Evolutionary conservation across 2,888 invertebrate genomes (phyloP), one percentile per base, ranked within the genome.

Genomic region (Athalia cordata): DNA sequence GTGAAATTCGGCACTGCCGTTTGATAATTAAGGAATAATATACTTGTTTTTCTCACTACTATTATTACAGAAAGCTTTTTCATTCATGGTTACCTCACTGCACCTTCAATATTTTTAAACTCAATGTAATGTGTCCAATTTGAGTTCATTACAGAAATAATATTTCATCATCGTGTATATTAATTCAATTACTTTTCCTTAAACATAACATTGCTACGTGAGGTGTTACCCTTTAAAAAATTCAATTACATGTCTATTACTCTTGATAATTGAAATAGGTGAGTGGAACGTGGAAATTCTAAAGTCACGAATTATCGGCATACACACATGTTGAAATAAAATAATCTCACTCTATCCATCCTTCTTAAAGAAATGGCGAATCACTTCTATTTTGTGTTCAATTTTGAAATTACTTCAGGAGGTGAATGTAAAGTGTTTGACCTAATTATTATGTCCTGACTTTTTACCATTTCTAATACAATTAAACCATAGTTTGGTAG

Each of bases 391-490:
- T 70, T 70, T 8, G 43, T 15, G 29, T 70, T 70, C 55, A 55
- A 55, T 57, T 70, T 72, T 59, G 57, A 9, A 52, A 70, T 59
- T 0, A 45, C n/a, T 72, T 72, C 59, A 72, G 70, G 45, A 72
- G 57, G n/a, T 72, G 47, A 59, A 72, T 72, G 45, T 72, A 13
- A 15, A 45, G 45, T 52, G 65, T 55, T 68, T 15, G 11, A 52
- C 68, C 52, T 68, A 55, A 47, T 72, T 45, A 59, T 59, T 72
- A 72, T 72, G 45, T 72, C 70, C 13, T 72, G 57, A 59, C 11
- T 72, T 72, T 59, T 9, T 59, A 57, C 47, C 45, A 47, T 47
- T 72, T 59, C 57, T 13, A 72, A 45, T 72, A 72, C 70, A 72
- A 59, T 72, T 72, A 29, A 59, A 57, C 29, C 15, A 57, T 13